Evolutionary conservation across 2,113 vertebrate genomes (phyloP), one percentile per base, ranked within the genome.

Genomic region (Sceloporus tristichus): DNA sequence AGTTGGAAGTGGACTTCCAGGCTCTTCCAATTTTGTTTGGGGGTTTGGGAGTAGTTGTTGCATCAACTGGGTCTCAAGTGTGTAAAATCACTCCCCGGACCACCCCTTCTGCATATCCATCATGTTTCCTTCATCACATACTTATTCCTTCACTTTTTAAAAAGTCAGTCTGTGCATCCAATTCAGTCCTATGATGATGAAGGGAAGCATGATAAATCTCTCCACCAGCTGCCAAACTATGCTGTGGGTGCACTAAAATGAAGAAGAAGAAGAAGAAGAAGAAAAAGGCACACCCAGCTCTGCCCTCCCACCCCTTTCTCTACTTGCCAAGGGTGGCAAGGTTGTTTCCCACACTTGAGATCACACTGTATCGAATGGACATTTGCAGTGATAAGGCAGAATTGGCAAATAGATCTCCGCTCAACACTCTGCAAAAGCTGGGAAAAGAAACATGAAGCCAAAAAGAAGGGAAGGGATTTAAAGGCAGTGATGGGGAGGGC

Each of bases 371-470:
- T 89, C 81, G 38, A 79, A 80, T 14, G 2, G 84, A 90, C 34
- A 73, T 42, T 62, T 65, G 42, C 13, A 6, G 18, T 14, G 56
- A 66, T 80, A 71, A 85, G 29, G 48, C 53, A 16, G 0, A 0
- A 3, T 89, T 79, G n/a, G 56, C 74, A 74, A 91, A 71, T 86
- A 16, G 0, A 42, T 29, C 27, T 59, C 76, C 9, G 4, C 65
- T n/a, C 62, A 84, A 54, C 87, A 74, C 27, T 53, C 80, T 82
- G 34, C 3, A 38, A 74, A 10, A 34, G 62, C 80, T 89, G 88
- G 79, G 80, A 92, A 91, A 77, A 80, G 79, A 16, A 88, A 42
- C 5, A 27, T 84, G 93, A 86, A 90, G 82, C 85, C 90, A 91
- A 93, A 92, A 91, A 54, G 10, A 83, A 70, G 87, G 75, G 82